Percentiles rank a stretch among this genome's conserved stretches.
Evolutionary conservation across 2,888 invertebrate genomes (phyloP).

Genomic region (Drosophila fulvimacula): DNA sequence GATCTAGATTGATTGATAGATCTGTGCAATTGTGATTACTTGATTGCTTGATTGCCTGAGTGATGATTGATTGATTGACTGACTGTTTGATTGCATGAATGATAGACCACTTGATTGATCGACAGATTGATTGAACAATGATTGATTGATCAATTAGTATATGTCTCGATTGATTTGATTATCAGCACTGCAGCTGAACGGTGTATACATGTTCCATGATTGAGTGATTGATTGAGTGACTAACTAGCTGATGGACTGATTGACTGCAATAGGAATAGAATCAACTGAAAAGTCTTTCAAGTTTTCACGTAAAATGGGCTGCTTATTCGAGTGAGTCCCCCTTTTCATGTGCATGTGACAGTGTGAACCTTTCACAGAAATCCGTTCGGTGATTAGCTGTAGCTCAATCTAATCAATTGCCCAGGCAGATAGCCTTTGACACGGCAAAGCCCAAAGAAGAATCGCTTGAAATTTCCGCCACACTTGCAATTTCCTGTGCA

Average conservation of each 20-base stretch:
- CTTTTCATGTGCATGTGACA: conserved; percentile 6
- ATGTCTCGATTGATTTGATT: not conserved
- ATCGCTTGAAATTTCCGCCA: conserved; percentile 22
- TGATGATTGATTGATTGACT: not conserved
- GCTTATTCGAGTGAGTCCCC: conserved; percentile 37
- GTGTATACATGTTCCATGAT: not conserved
- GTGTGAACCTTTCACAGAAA: not conserved
- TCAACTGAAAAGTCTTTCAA: not conserved
- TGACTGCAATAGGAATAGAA: not conserved
- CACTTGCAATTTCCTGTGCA: conserved; percentile 16
- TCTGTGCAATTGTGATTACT: too few species aligned
- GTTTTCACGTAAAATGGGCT: not conserved
- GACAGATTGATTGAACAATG: not conserved
- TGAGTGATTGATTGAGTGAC: not conserved
- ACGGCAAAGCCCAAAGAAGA: not conserved
- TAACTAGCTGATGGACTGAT: not conserved
- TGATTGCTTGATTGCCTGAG: not conserved
- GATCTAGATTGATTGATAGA: not conserved
- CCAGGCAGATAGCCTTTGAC: conserved; percentile 9
- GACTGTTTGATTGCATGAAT: not conserved
- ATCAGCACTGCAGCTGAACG: not conserved
- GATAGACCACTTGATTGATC: not conserved
- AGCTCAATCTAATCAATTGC: conserved; percentile 29
- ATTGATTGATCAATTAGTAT: not conserved
- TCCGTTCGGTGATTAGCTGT: conserved; percentile 28